A percentile compares a stretch with the other conserved stretches of the same genome.
phyloP scores from a whole-genome alignment of 53 echinoderm and acorn worm species.

The Echinarachnius parma region DNA sequence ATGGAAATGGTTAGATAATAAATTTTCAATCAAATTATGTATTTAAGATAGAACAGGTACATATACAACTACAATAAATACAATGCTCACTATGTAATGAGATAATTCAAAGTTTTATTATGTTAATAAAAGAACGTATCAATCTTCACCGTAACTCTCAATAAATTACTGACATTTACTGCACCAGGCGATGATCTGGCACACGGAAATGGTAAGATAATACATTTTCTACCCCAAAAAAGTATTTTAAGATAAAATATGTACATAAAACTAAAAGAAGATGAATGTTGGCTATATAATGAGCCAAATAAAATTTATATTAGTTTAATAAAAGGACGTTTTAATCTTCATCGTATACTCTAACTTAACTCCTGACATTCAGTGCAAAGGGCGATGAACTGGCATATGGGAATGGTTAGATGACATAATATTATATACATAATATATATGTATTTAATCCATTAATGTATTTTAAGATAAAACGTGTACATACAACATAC shows the following conservation, averaged over 20 bases:
- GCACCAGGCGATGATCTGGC: conserved; percentile 77
- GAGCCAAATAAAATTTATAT: not conserved
- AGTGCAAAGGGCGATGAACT: conserved; percentile 72
- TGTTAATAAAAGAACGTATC: not conserved
- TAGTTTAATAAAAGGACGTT: not conserved
- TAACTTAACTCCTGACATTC: not conserved
- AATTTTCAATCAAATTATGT: not conserved
- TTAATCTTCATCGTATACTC: not conserved
- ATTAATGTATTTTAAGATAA: no score
- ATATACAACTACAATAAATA: not conserved
- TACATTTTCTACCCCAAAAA: not conserved
- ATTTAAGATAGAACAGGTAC: not conserved
- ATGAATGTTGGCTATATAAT: no score
- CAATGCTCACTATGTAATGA: no score
- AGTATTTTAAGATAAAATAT: not conserved
- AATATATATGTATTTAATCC: no score
- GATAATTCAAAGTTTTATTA: not conserved
- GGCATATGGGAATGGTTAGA: conserved; percentile 67
- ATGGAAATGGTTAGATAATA: conserved; percentile 64
- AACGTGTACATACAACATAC: not conserved
- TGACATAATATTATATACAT: not conserved
- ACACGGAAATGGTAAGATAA: conserved; percentile 64
- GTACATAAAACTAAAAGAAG: not conserved
- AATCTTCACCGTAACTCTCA: not conserved
- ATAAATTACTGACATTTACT: not conserved